Evolutionary conservation across 2,797 vertebrate genomes (phyloP).

Genomic region (Oryzias dopingdopingensis): DNA sequence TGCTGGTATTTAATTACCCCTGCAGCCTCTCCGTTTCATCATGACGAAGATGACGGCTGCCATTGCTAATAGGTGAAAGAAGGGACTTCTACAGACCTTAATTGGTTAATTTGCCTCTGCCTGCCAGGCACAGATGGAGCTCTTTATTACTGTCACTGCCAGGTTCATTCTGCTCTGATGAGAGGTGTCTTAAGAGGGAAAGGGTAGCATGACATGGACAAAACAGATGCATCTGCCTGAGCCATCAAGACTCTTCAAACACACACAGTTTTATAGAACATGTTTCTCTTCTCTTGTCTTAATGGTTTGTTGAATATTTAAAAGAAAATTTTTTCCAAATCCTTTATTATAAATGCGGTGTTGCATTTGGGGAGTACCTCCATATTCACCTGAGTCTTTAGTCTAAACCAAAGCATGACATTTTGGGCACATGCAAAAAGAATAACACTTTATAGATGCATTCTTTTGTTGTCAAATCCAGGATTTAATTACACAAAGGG

Average conservation of each 20-base stretch:
- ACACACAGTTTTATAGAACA: conserved; percentile 2
- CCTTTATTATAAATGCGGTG: no score
- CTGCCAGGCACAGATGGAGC: conserved; percentile 82
- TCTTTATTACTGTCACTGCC: conserved; percentile 79
- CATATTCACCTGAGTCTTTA: no score
- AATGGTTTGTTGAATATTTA: conserved; percentile 1
- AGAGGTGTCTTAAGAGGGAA: conserved; percentile 76
- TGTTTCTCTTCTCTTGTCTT: conserved; percentile 9
- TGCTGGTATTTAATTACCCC: conserved; percentile 67
- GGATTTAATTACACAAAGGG: conserved; percentile 11
- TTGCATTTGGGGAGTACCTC: no score
- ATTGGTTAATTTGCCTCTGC: conserved; percentile 66
- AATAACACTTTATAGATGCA: background rate
- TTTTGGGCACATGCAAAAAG: no score
- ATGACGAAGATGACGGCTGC: conserved; percentile 59
- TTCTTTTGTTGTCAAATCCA: background rate
- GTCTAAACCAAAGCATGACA: no score
- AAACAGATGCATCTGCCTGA: conserved; percentile 17
- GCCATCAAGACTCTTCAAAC: background rate
- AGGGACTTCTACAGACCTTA: conserved; percentile 55
- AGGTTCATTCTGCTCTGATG: conserved; percentile 80
- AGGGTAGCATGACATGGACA: conserved; percentile 31
- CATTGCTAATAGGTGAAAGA: conserved; percentile 63
- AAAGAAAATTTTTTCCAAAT: no score
- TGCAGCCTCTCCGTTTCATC: conserved; percentile 56